phyloP scores from a whole-genome alignment of 2,113 vertebrate genomes.

The Halichoeres trimaculatus region DNA sequence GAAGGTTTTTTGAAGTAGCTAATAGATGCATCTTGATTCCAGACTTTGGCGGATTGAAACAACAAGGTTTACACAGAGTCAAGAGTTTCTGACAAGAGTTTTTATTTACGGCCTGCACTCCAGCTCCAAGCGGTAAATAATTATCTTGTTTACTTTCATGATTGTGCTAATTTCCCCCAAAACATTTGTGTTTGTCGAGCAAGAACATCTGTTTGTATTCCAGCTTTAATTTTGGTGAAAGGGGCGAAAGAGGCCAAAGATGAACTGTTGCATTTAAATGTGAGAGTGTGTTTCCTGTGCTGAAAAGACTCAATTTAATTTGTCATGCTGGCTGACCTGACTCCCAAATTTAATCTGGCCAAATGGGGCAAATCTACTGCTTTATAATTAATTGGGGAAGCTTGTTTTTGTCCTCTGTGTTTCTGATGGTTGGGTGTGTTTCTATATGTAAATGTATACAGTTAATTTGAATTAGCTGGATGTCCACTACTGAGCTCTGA shows the following conservation, averaged over 20 bases:
- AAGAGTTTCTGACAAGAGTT: too few relatives aligned
- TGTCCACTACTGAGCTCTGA: too few relatives aligned
- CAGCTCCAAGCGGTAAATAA: not conserved
- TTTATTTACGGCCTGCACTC: too few relatives aligned
- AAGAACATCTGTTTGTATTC: not conserved
- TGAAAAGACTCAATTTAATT: not conserved
- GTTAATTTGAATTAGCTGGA: too few relatives aligned
- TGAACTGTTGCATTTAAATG: slow-evolving; percentile 6
- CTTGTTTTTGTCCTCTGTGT: not conserved
- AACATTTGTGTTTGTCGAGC: not conserved
- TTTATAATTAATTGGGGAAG: not conserved
- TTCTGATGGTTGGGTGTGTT: not conserved
- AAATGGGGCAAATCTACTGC: not conserved
- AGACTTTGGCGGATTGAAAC: too few relatives aligned
- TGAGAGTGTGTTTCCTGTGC: not conserved
- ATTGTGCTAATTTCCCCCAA: not conserved
- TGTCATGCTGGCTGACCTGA: not conserved
- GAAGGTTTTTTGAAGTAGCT: too few relatives aligned
- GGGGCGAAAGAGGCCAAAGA: not conserved
- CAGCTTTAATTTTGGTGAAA: slow-evolving; percentile 5
- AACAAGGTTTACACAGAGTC: too few relatives aligned
- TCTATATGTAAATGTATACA: not conserved
- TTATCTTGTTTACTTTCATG: not conserved
- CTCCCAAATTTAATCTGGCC: slow-evolving; percentile 1
- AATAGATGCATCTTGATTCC: too few relatives aligned